Conservation (phyloP, 1,140 invertebrate genomes). For the Ostrea denselamellosa region DNA sequence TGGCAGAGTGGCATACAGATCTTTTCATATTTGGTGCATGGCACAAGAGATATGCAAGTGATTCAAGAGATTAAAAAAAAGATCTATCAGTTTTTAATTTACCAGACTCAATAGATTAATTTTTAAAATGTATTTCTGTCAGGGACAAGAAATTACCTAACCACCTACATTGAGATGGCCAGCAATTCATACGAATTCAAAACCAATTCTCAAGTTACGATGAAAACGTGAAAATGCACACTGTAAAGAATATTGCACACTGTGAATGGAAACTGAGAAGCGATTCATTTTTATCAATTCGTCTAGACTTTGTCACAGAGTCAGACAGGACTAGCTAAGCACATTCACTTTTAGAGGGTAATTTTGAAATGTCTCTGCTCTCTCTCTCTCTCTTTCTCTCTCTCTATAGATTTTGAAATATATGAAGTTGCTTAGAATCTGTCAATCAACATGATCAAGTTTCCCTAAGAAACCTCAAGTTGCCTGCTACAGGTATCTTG, state of each 20-base stretch:
- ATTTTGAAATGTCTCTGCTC: neutral
- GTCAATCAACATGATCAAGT: neutral
- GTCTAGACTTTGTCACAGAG: neutral
- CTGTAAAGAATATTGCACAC: neutral
- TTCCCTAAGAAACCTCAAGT: neutral
- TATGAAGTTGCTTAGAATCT: neutral
- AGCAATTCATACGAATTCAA: neutral
- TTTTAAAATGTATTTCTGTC: neutral
- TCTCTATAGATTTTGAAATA: no score
- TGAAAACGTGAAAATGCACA: neutral
- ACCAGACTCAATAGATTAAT: neutral
- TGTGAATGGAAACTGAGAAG: constrained; percentile 21
- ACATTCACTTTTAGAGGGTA: neutral
- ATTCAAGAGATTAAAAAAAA: neutral
- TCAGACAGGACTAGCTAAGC: neutral
- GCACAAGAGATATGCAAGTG: neutral
- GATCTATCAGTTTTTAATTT: constrained; percentile 6
- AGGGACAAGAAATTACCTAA: neutral
- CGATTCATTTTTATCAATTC: constrained; percentile 7
- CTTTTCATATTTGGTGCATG: neutral
- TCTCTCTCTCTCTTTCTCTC: no score
- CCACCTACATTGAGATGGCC: constrained; percentile 30
- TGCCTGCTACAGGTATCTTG: neutral
- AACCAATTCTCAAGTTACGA: constrained; percentile 4
- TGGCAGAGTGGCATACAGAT: no score